Evolutionary conservation across 2,888 invertebrate species (phyloP).

Genomic region (Saturnia pavonia): DNA sequence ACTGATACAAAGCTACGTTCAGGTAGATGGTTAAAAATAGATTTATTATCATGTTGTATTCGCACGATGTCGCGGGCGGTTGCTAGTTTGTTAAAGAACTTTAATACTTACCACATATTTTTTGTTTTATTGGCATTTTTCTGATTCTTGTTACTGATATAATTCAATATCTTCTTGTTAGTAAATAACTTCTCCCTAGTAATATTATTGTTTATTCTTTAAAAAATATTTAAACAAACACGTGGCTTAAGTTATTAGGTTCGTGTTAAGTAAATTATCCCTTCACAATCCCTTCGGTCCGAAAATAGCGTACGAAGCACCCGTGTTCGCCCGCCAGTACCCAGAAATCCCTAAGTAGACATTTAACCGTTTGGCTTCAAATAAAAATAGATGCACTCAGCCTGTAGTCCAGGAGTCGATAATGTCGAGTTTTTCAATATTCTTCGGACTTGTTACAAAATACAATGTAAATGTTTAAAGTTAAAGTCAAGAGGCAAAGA

Average conservation of each 20-base stretch:
- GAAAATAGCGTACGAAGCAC: slow-evolving; percentile 65
- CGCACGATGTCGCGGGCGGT: neutral
- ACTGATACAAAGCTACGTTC: neutral
- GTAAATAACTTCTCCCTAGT: neutral
- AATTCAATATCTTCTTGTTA: neutral
- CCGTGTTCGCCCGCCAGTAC: slow-evolving; percentile 47
- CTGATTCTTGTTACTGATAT: neutral
- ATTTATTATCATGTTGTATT: neutral
- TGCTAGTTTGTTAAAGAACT: neutral
- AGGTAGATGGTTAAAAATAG: neutral
- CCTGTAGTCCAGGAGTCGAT: slow-evolving; percentile 24
- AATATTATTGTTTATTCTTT: neutral
- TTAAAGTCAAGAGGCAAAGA: too few relatives aligned
- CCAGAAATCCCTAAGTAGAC: slow-evolving; percentile 64
- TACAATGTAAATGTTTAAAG: too few relatives aligned
- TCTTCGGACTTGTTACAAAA: neutral
- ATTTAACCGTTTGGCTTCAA: slow-evolving; percentile 63
- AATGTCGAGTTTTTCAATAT: slow-evolving; percentile 14
- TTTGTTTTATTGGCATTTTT: too few relatives aligned
- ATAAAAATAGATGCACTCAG: slow-evolving; percentile 71
- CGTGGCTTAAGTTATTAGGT: slow-evolving; percentile 32
- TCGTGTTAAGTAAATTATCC: slow-evolving; percentile 40
- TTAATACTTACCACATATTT: too few relatives aligned
- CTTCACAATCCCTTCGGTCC: slow-evolving; percentile 49
- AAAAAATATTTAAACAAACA: slow-evolving; percentile 19